These are phyloP conservation scores for Notechis scutatus DNA, from an alignment of 2,113 vertebrate species.

Conservation along the genomic window DNA sequence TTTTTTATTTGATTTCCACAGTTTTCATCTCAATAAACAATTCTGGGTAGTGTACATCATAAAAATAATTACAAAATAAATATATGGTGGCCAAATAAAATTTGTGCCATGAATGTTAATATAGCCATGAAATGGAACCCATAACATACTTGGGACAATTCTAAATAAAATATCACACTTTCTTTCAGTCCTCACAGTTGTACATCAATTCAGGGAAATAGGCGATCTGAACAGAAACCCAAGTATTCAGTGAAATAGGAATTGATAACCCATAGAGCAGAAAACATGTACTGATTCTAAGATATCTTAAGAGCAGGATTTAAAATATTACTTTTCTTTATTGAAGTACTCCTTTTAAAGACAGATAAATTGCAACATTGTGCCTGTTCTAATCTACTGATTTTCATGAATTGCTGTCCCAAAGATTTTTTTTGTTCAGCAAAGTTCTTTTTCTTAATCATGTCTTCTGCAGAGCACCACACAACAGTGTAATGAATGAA, in stretches of 20 bases:
- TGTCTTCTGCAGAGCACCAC: not conserved
- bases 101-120: not conserved
- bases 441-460: not conserved
- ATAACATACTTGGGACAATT: not conserved
- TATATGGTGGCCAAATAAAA: not conserved
- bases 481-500: not conserved
- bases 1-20: not conserved
- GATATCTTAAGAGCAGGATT: not conserved
- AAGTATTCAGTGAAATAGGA: not conserved
- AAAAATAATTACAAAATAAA: not conserved
- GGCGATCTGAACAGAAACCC: not conserved
- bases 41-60: not conserved
- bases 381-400: not conserved
- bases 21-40: not conserved
- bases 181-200: not conserved
- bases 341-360: not conserved
- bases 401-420: slow-evolving; percentile 28
- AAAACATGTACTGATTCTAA: not conserved
- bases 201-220: not conserved
- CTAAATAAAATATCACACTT: not conserved
- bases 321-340: not conserved
- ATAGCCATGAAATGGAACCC: not conserved
- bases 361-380: not conserved
- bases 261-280: too few species aligned
- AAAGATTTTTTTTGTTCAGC: not conserved